Conservation (phyloP, 2,113 vertebrate genomes). For the Mastomys natalensis region DNA sequence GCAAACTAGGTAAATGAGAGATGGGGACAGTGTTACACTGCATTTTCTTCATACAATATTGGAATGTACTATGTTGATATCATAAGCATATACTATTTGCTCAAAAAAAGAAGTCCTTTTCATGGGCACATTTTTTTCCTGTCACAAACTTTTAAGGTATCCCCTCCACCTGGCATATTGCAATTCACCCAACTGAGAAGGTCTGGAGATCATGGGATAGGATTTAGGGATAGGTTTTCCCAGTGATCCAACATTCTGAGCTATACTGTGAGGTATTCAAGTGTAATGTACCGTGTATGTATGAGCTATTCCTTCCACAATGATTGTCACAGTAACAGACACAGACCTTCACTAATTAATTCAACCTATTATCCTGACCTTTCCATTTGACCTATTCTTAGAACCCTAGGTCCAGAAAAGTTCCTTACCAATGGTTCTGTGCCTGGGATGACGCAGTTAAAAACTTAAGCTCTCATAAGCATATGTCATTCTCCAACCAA, state of each 20-base stretch:
- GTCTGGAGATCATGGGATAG: neutral
- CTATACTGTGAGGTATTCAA: constrained; percentile 17
- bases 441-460: constrained; percentile 1
- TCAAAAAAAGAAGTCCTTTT: constrained; percentile 36
- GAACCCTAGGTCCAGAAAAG: constrained; percentile 9
- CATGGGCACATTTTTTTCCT: neutral
- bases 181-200: constrained; percentile 49
- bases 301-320: constrained; percentile 3
- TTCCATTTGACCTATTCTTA: constrained; percentile 51
- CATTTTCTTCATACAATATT: neutral
- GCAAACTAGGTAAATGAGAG: neutral
- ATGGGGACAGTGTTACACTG: neutral
- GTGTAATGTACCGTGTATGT: neutral
- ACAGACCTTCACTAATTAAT: constrained; percentile 45
- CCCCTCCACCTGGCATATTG: neutral
- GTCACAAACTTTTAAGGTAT: constrained; percentile 37
- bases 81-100: constrained; percentile 6
- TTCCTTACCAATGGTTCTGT: constrained; percentile 26
- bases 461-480: constrained; percentile 53
- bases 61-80: neutral
- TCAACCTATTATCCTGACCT: neutral
- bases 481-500: constrained; percentile 42
- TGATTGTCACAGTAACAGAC: constrained; percentile 14
- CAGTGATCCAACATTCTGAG: neutral
- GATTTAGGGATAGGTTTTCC: constrained; percentile 37